Evolutionary conservation across 2,797 vertebrate species (phyloP).

Genomic region (Podarcis lilfordi): DNA sequence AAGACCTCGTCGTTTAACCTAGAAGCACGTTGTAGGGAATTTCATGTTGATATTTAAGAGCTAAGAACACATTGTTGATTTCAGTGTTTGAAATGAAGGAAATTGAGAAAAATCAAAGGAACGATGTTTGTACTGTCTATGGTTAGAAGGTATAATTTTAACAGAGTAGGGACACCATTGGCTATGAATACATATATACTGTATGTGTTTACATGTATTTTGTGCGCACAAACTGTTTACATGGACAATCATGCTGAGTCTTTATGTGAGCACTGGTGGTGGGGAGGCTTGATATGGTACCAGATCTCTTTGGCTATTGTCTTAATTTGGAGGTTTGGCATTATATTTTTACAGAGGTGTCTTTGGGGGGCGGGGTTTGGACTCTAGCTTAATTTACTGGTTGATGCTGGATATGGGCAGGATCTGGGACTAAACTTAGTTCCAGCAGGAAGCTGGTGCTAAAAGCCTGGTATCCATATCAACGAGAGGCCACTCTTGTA

Average conservation of each 20-base stretch:
- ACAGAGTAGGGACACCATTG: slow-evolving; percentile 29
- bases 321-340: not conserved
- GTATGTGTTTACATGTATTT: slow-evolving; percentile 1
- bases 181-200: not conserved
- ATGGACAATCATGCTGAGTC: not conserved
- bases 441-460: slow-evolving; percentile 39
- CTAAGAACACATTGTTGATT: slow-evolving; percentile 4
- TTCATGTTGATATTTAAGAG: slow-evolving; percentile 13
- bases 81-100: slow-evolving; percentile 40
- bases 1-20: not conserved
- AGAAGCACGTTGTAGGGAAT: not conserved
- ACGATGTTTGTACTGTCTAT: not conserved
- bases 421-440: slow-evolving; percentile 62
- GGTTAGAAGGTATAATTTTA: slow-evolving; percentile 27
- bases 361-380: not conserved
- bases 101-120: slow-evolving; percentile 21
- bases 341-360: slow-evolving; percentile 33
- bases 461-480: slow-evolving; percentile 2
- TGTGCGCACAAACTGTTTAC: not conserved
- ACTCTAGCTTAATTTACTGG: slow-evolving; percentile 13
- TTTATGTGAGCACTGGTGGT: not conserved
- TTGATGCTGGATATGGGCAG: slow-evolving; percentile 34
- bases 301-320: not conserved
- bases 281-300: not conserved
- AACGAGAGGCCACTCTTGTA: slow-evolving; percentile 48